Conservation (phyloP, 2,797 vertebrate genomes). For the Emydoidea blandingii region DNA sequence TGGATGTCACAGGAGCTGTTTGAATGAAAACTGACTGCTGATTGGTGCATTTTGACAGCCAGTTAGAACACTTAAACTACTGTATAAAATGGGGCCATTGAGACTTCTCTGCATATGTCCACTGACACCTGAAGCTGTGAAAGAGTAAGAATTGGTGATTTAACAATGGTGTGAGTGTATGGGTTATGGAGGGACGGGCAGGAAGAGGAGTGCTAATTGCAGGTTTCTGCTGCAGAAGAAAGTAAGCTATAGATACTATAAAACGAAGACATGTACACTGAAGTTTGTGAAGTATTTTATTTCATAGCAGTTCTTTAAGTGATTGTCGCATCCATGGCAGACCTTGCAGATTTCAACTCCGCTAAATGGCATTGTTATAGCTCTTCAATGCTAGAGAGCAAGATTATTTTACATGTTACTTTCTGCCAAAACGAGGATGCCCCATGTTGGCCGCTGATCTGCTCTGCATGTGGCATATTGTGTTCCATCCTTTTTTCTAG, state of each 20-base stretch:
- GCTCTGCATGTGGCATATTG: not conserved
- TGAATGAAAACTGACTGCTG: not conserved
- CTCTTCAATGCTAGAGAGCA: not conserved
- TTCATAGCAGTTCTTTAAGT: not conserved
- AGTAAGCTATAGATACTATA: not conserved
- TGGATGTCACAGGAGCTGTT: not conserved
- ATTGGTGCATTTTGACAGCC: not conserved
- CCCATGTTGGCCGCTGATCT: not conserved
- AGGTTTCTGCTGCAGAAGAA: not conserved
- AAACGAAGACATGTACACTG: not conserved
- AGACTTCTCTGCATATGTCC: not conserved
- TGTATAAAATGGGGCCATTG: too few species aligned
- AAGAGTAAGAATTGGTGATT: not conserved
- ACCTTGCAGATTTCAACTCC: not conserved
- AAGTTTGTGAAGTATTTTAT: not conserved
- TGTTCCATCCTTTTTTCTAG: constrained; percentile 42
- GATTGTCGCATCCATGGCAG: not conserved
- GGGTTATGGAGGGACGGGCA: not conserved
- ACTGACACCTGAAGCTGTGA: not conserved
- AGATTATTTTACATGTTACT: not conserved
- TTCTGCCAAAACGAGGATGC: not conserved
- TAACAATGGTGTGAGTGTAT: not conserved
- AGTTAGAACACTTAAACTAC: not conserved
- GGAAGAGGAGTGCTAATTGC: not conserved
- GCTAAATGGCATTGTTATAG: not conserved